A percentile compares a stretch with the other conserved stretches of the same genome.
phyloP scores from a whole-genome alignment of 2,888 invertebrate species.

The Oligia strigilis region DNA sequence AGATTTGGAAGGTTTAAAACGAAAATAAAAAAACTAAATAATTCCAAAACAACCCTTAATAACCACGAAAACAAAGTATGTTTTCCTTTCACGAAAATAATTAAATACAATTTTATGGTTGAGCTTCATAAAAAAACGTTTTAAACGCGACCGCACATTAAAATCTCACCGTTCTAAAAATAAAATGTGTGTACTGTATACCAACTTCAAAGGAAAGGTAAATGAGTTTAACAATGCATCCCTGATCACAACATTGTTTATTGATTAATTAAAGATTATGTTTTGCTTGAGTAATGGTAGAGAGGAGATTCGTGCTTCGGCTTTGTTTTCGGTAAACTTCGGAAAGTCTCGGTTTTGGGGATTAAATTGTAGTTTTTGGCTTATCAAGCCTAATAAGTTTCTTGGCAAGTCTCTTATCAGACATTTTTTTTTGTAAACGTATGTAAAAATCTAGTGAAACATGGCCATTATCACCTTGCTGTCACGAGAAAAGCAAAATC shows the following conservation, averaged over 20 bases:
- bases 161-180: constrained; percentile 30
- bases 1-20: not conserved
- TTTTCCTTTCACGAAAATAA: not conserved
- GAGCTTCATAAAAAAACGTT: constrained; percentile 17
- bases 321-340: not conserved
- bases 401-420: not conserved
- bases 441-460: not conserved
- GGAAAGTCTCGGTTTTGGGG: not conserved
- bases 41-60: not conserved
- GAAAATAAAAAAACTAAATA: not conserved
- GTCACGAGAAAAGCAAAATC: too few species aligned
- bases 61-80: constrained; percentile 5
- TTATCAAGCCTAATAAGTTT: not conserved
- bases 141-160: constrained; percentile 16
- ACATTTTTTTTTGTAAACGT: too few species aligned
- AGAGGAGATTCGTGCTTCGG: not conserved
- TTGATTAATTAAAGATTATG: constrained; percentile 41
- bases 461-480: not conserved
- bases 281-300: constrained; percentile 30
- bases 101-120: not conserved
- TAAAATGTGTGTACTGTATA: constrained; percentile 37
- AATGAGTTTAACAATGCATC: constrained; percentile 30
- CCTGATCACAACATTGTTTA: constrained; percentile 35
- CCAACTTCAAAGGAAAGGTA: constrained; percentile 41
- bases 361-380: not conserved